Evolutionary conservation across 2,888 invertebrate species (phyloP), one percentile per base, ranked within the genome.

Genomic region (Calliphora vomitoria): DNA sequence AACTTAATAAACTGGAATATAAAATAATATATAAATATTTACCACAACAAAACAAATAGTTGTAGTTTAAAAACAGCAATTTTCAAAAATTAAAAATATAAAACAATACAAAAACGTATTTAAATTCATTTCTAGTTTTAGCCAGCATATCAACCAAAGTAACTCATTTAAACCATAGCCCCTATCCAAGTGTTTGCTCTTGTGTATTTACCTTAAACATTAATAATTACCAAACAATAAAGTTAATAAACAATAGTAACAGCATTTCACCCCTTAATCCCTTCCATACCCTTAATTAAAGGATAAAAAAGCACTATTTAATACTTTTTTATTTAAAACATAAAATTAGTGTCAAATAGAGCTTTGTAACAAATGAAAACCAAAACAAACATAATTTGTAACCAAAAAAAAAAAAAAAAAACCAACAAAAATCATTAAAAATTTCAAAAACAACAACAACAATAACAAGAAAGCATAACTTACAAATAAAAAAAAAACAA

Each of bases 231-330:
- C 47, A 25, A 41, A 64, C 38, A 76, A 83, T 71, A 44, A 68
- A 62, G 15, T 25, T 76, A 82, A 41, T 20, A 60, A 72, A 62
- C 50, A 78, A 86, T 66, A 82, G 75, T 79, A 79, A 82, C 66
- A 74, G 78, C 76, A 86, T 74, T 85, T 85, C 75, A 85, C 79
- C 74, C 76, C 62, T 66, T 74, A 68, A 78, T 72, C 84, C 78
- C 76, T 79, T 82, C 82, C 86, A 86, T 82, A 75, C 79, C 89
- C 76, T 81, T 68, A 85, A 78, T 85, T 82, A 62, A 84, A 74
- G 69, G 83, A 78, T 71, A 78, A 79, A 69, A 71, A 84, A 72
- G 85, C 75, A 74, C 87, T 89, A 64, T 85, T 88, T 88, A 85
- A 88, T 85, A 88, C 88, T 88, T 82, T 86, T 86, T 87, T 82